Base-by-base conservation (phyloP, 2,797 vertebrate genomes). In the Orestias chungarensis region DNA sequence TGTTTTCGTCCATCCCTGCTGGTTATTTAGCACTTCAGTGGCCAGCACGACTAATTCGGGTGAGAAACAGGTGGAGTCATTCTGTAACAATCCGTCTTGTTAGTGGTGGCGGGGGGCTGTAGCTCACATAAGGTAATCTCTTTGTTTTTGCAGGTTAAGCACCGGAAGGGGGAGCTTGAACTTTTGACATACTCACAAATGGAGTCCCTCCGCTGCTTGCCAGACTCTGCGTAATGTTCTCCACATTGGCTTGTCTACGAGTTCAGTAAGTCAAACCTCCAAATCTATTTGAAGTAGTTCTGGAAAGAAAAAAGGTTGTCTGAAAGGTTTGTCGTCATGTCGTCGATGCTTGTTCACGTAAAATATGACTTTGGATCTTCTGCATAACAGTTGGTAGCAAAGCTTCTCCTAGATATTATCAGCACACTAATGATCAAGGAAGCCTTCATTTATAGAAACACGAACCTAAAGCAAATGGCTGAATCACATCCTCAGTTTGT, bases 91-190 rank as follows among this genome's bases (percentile, higher is more conserved):
- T 95, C 95, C 93, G 94, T 94, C 95, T 94, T 94, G 92, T 96
- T 95, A 95, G 94, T 89, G 91, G 76, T 79, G 83, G 85, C 95
- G 94, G 90, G n/a, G 91, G 91, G 88, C 93, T 89, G 1, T 4
- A 91, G 89, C 93, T 92, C 84, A 80, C 75, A 50, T 94, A 92
- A 86, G 91, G 90, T 88, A 90, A 95, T 93, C 92, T 93, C 93
- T 95, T 95, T 96, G 93, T 95, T 96, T 95, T 95, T 95, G 94
- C 94, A 94, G 92, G 92, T 91, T 91, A 90, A 95, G 93, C 94
- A 90, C 90, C 84, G 91, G 93, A 91, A 91, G 89, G 87, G 77
- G 92, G 92, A 87, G 92, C 55, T 87, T 96, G 95, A 96, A 96
- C 95, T 95, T 92, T 90, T 89, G 92, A 93, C 93, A 93, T 90